Percentiles rank a stretch among this genome's conserved stretches.
Conservation (phyloP, 2,888 invertebrate species). For the Meandrusa payeni region DNA sequence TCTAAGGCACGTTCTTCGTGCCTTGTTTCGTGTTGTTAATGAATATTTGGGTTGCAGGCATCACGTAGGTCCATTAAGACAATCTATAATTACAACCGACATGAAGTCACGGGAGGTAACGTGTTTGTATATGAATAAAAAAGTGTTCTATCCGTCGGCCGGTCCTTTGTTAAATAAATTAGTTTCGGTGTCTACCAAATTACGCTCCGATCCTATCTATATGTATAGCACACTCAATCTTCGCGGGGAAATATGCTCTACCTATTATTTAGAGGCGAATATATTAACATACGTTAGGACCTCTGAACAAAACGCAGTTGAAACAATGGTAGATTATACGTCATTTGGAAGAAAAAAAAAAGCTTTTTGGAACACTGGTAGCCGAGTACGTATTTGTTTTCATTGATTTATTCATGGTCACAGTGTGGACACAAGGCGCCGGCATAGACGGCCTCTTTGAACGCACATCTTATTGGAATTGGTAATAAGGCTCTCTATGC, state of each 20-base stretch:
- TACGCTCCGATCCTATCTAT: constrained; percentile 77
- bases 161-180: constrained; percentile 81
- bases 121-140: constrained; percentile 75
- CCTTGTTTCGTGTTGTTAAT: too few species aligned
- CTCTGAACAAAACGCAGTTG: constrained; percentile 63
- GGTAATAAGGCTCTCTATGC: constrained; percentile 67
- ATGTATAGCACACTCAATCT: constrained; percentile 67
- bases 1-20: too few species aligned
- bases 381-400: constrained; percentile 79
- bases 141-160: constrained; percentile 74
- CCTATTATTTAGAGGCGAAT: constrained; percentile 68
- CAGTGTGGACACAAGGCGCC: constrained; percentile 68
- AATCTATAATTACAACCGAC: constrained; percentile 51
- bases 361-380: constrained; percentile 73
- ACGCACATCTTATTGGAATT: constrained; percentile 66
- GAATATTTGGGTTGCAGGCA: constrained; percentile 30
- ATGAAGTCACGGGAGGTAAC: constrained; percentile 53
- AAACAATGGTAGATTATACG: constrained; percentile 70
- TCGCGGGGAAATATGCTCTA: constrained; percentile 74
- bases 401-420: constrained; percentile 80
- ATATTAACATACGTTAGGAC: constrained; percentile 70
- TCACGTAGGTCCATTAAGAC: constrained; percentile 44
- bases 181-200: constrained; percentile 82
- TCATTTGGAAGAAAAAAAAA: constrained; percentile 66
- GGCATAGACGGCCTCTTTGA: constrained; percentile 66